Conservation (phyloP, 2,888 invertebrate genomes). For the Lasius platythorax region DNA sequence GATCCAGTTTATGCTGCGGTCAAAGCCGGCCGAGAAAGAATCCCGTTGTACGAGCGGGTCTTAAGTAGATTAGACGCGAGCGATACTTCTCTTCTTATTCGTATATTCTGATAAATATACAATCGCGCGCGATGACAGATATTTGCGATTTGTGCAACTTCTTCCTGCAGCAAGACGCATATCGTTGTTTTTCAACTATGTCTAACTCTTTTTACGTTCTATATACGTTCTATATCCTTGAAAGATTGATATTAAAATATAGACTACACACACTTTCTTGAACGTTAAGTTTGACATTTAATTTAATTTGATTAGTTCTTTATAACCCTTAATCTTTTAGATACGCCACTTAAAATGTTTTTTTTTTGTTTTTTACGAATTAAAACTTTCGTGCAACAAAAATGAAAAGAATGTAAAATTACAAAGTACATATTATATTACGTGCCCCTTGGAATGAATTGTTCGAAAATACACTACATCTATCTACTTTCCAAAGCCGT, state of each 20-base stretch:
- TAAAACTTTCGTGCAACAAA: not conserved
- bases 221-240: too few species aligned
- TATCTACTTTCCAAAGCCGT: not conserved
- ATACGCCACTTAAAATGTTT: not conserved
- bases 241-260: not conserved
- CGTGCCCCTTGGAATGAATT: not conserved
- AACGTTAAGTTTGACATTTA: not conserved
- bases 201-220: not conserved
- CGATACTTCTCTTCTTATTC: not conserved
- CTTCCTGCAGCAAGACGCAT: too few species aligned
- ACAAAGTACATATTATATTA: not conserved
- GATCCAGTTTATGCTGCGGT: slow-evolving; percentile 63
- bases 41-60: slow-evolving; percentile 26
- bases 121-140: not conserved
- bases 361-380: not conserved
- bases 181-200: not conserved
- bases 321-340: not conserved
- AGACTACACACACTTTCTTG: not conserved
- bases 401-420: not conserved
- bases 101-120: not conserved
- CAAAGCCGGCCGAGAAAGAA: slow-evolving; percentile 51
- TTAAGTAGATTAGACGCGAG: slow-evolving; percentile 43
- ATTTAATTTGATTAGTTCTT: not conserved
- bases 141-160: not conserved
- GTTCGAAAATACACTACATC: not conserved